Evolutionary conservation across 2,113 vertebrate species (phyloP), one percentile per base, ranked within the genome.

Genomic region (Charadrius vociferus): DNA sequence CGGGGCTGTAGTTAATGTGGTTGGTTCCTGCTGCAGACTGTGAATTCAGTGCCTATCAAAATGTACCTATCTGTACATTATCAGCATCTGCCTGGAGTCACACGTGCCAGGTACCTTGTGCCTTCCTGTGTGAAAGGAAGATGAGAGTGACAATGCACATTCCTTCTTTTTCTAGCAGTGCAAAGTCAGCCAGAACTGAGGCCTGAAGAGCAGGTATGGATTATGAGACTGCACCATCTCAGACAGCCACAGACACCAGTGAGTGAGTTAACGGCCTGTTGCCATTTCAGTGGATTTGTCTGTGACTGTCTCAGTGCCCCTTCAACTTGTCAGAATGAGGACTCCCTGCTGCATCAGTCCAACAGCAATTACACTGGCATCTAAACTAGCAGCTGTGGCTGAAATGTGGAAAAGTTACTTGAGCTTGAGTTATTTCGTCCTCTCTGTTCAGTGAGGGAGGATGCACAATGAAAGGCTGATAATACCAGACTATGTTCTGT

Each of bases 351-450:
- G 15, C 7, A 39, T 22, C 32, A 52, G 26, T 56, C 79, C 58
- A 41, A 19, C 2, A 2, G 67, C 39, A 75, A 21, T 61, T 62
- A 58, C 0, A 0, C 71, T 26, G 27, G 52, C 2, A 5, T 30
- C 81, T 30, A 49, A 90, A 65, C 34, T 6, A 2, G 32, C 29
- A 36, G 52, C 55, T 84, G 73, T 0, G 0, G 30, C 77, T 66
- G 71, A 41, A 74, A 37, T 10, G 12, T 70, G 41, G 55, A 84
- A 62, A 74, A 63, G 41, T 61, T 72, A 50, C 10, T 20, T 65
- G 56, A 80, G 24, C 29, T 58, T 29, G 49, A 74, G 50, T 83
- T 78, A 70, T 58, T 75, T 58, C 71, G 56, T 50, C 55, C 36
- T 78, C 24, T 79, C 39, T 73, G 21, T 50, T 82, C 66, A 45